A percentile compares a stretch with the other conserved stretches of the same genome.
phyloP scores from a whole-genome alignment of 2,888 invertebrate genomes.

The Dioctria rufipes region DNA sequence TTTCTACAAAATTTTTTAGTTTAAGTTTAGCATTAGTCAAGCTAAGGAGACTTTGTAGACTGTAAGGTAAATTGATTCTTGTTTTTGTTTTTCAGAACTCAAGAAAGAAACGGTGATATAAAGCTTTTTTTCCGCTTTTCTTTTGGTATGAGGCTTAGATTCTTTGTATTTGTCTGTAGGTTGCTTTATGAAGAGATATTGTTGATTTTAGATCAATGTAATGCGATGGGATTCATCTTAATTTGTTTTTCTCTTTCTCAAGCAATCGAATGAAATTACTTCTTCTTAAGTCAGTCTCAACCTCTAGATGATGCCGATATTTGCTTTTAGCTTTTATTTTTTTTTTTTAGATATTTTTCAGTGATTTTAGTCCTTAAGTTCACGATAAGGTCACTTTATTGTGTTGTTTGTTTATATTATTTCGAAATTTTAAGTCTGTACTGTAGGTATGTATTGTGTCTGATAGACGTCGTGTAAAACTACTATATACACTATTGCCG shows the following conservation, averaged over 20 bases:
- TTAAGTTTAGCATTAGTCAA: conserved; percentile 37
- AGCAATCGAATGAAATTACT: background rate
- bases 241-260: background rate
- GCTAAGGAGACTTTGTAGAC: conserved; percentile 48
- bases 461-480: background rate
- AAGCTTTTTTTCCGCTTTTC: conserved; percentile 42
- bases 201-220: background rate
- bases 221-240: background rate
- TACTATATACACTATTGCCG: background rate
- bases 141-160: conserved; percentile 37
- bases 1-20: conserved; percentile 53
- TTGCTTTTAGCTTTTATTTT: conserved; percentile 36
- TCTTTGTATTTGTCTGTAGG: conserved; percentile 13
- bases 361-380: conserved; percentile 47
- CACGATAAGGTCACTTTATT: conserved; percentile 21
- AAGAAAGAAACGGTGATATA: conserved; percentile 49
- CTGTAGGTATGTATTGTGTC: background rate
- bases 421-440: conserved; percentile 3
- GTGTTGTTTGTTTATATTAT: conserved; percentile 33
- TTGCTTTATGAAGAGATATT: background rate
- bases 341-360: conserved; percentile 17
- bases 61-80: conserved; percentile 33
- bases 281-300: conserved; percentile 29
- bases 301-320: conserved; percentile 22
- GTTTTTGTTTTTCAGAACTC: conserved; percentile 14